Evolutionary conservation across 2,797 vertebrate species (phyloP).

Genomic region (Apogon hyalosoma): DNA sequence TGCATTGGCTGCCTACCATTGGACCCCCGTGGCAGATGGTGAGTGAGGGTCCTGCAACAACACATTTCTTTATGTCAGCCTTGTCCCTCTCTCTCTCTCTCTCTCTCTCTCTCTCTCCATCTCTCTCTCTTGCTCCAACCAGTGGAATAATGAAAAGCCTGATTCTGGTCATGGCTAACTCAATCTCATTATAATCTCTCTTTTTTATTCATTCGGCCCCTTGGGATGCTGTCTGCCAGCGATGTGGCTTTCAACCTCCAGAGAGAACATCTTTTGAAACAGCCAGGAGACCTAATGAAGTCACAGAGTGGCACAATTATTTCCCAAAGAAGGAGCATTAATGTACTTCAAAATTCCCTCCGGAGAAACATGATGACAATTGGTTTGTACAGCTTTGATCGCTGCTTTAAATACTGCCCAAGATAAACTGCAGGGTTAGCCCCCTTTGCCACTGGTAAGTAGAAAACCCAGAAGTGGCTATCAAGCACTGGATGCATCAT

Average conservation of each 20-base stretch:
- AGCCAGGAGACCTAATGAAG: constrained; percentile 89
- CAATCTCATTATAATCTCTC: constrained; percentile 95
- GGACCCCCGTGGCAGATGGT: constrained; percentile 88
- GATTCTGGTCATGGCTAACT: constrained; percentile 92
- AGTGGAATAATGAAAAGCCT: constrained; percentile 85
- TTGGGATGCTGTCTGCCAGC: constrained; percentile 89
- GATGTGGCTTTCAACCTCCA: constrained; percentile 88
- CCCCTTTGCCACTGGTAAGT: constrained; percentile 81
- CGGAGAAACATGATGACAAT: constrained; percentile 86
- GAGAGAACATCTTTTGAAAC: constrained; percentile 90
- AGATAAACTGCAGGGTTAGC: constrained; percentile 85
- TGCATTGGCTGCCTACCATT: constrained; percentile 77
- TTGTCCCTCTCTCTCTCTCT: constrained; percentile 54
- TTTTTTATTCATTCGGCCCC: constrained; percentile 90
- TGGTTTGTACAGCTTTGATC: constrained; percentile 91
- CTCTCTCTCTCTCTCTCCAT: no score
- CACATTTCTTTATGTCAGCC: constrained; percentile 87
- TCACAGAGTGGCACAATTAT: constrained; percentile 90
- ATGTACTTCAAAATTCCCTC: constrained; percentile 87
- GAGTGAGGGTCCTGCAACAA: constrained; percentile 82
- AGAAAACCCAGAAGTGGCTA: constrained; percentile 75
- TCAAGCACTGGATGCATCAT: constrained; percentile 70
- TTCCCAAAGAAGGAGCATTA: constrained; percentile 88
- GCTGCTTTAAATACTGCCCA: constrained; percentile 86
- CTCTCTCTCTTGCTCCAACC: constrained; percentile 69